Evolutionary conservation across 1,140 invertebrate species (phyloP), one percentile per base, ranked within the genome.

Genomic region (Cydia pomonella): DNA sequence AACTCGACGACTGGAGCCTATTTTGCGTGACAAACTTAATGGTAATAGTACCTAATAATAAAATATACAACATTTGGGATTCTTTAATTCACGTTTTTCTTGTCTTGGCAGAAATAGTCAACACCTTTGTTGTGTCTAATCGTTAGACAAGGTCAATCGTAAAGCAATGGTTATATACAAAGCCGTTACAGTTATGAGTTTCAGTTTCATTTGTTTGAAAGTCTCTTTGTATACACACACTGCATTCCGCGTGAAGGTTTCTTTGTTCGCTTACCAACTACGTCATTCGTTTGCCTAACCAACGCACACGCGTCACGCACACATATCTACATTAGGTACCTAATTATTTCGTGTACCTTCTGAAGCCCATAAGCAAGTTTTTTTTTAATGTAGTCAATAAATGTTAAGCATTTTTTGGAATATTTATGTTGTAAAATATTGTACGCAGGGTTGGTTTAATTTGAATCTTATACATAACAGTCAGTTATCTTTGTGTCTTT

Each of bases 141-240:
- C 21, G 53, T 21, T 59, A 12, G 53, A 23, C 53, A 59, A 59
- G 53, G 53, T 59, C 53, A 59, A 23, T 59, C 9, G 21, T 21
- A 21, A 23, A 59, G 21, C 21, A 21, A 21, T n/a, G 6, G n/a
- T 59, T 21, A 18, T 21, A 59, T 2, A 59, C 53, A 59, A 59
- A 59, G 53, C 21, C 21, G 21, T 23, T 59, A 59, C 53, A 59
- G 53, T 59, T 23, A 59, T 23, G 53, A 59, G 53, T 59, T 59
- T 59, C 53, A 59, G 21, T 23, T 59, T 59, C 53, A 59, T 59
- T 59, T 21, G 53, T 59, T 21, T 59, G 7, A 23, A 59, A 59
- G 21, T 23, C 53, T 59, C 10, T 23, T n/a, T 23, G 10, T 23
- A 59, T n/a, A 59, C 53, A 21, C 53, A 23, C 18, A 9, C 53